Evolutionary conservation across 64 coral and sea anemone genomes (phyloP).

Genomic region (Montipora sp.): DNA sequence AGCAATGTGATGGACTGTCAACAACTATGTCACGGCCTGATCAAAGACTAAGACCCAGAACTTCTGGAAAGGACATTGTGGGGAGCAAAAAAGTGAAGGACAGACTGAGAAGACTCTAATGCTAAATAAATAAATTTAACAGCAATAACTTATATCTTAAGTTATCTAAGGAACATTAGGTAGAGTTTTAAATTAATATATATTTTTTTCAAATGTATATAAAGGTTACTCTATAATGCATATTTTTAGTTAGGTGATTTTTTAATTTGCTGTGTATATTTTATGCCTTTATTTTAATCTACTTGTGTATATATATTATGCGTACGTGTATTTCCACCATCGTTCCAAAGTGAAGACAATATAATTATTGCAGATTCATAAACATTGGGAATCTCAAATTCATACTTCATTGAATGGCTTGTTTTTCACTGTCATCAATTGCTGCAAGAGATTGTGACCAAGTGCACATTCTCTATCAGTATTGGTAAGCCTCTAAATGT

Average conservation of each 20-base stretch:
- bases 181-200: neutral
- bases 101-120: conserved; percentile 14
- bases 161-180: neutral
- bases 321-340: too few relatives aligned
- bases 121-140: neutral
- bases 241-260: conserved; percentile 41
- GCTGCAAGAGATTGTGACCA: too few relatives aligned
- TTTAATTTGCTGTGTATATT: neutral
- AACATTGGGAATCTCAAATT: too few relatives aligned
- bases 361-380: too few relatives aligned
- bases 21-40: neutral
- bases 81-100: conserved; percentile 35
- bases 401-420: too few relatives aligned
- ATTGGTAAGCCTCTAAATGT: too few relatives aligned
- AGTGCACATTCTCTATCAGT: too few relatives aligned
- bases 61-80: conserved; percentile 13
- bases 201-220: neutral
- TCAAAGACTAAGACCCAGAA: neutral
- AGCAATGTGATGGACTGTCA: neutral
- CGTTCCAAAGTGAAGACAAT: too few relatives aligned
- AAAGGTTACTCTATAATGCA: neutral
- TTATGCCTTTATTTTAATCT: neutral
- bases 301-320: too few relatives aligned
- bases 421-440: too few relatives aligned
- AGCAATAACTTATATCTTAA: neutral